These are phyloP conservation scores for Cololabis saira DNA, from an alignment of 2,113 vertebrate genomes.

Conservation along the genomic window DNA sequence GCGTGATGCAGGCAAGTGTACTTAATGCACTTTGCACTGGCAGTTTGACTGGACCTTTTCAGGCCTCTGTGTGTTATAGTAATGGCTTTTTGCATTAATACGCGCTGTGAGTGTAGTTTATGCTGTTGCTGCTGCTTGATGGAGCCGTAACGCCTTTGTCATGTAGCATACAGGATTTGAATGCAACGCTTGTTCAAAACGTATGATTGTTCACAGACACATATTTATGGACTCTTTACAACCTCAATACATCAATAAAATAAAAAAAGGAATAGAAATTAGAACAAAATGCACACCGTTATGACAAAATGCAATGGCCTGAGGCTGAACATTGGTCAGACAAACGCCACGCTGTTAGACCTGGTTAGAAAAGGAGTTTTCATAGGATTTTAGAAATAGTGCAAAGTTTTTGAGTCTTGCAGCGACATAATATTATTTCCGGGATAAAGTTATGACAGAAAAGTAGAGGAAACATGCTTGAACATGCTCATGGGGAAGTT, in stretches of 20 bases:
- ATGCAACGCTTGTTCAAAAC: neutral
- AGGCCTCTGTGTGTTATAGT: slow-evolving; percentile 22
- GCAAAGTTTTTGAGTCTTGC: no score
- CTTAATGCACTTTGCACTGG: slow-evolving; percentile 54
- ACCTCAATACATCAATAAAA: neutral
- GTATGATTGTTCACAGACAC: neutral
- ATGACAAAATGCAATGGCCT: no score
- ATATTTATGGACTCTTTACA: neutral
- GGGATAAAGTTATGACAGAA: no score
- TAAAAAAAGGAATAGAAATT: no score
- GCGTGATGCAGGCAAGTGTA: slow-evolving; percentile 20
- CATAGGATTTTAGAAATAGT: no score
- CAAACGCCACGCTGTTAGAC: no score
- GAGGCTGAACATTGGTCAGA: no score
- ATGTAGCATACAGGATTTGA: neutral
- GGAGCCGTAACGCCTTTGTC: neutral
- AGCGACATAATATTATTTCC: no score
- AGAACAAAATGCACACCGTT: no score
- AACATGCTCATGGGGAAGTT: no score
- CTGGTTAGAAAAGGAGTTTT: no score
- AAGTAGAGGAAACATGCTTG: no score
- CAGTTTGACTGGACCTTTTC: slow-evolving; percentile 38
- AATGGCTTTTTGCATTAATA: slow-evolving; percentile 31
- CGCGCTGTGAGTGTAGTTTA: slow-evolving; percentile 2
- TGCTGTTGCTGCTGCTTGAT: neutral